phyloP scores from a whole-genome alignment of 2,888 invertebrate genomes.

The Protodeltote pygarga region DNA sequence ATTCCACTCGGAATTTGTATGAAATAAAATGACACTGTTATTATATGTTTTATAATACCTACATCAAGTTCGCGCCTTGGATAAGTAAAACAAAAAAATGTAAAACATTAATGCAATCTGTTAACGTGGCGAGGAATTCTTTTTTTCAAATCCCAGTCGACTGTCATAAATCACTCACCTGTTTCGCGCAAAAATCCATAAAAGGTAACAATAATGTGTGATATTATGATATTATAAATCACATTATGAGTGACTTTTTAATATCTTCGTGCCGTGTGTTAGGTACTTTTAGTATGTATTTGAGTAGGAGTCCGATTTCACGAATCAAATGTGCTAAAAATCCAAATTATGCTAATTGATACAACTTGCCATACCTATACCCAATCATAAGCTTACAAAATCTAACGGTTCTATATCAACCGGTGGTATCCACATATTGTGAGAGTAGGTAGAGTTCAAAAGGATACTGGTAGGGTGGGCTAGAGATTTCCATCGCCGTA shows the following conservation, averaged over 20 bases:
- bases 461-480: too few species aligned
- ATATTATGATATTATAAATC: conserved; percentile 25
- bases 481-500: too few species aligned
- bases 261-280: conserved; percentile 7
- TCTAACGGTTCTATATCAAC: too few species aligned
- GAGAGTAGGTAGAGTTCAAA: too few species aligned
- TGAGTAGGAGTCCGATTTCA: too few species aligned
- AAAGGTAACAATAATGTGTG: conserved; percentile 48
- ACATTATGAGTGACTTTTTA: conserved; percentile 40
- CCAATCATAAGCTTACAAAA: too few species aligned
- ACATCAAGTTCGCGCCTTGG: conserved; percentile 31
- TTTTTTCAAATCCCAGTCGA: conserved; percentile 73
- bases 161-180: conserved; percentile 81
- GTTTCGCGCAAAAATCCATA: conserved; percentile 74
- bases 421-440: too few species aligned
- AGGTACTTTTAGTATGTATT: too few species aligned
- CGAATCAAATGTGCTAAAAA: too few species aligned
- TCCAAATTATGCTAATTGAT: too few species aligned
- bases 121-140: conserved; percentile 72
- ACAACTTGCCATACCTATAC: too few species aligned
- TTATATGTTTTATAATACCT: conserved; percentile 36
- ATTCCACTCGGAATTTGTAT: conserved; percentile 35
- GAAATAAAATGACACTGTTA: conserved; percentile 32
- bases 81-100: conserved; percentile 57
- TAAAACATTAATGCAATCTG: conserved; percentile 74